Evolutionary conservation across 2,113 vertebrate species (phyloP), one percentile per base, ranked within the genome.

Genomic region (Hippocampus guttulatus): DNA sequence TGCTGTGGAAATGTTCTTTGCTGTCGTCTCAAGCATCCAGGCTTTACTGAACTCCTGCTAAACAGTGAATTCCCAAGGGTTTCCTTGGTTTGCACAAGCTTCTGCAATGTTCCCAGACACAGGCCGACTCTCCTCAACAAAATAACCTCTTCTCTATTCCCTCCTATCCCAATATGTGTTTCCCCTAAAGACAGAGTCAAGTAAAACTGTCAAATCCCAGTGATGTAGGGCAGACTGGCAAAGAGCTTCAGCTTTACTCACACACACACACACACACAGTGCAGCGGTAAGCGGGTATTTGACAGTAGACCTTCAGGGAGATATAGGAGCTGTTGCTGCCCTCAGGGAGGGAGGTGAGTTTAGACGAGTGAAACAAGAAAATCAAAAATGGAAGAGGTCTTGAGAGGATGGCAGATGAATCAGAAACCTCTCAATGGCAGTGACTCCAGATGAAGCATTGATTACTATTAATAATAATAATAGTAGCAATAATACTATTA

Each of bases 261-360:
- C 43, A 67, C 47, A 58, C 33, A 57, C 64, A 70, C 27, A 62
- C 73, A 74, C 55, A 33, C 58, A 77, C 69, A 88, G 81, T 90
- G 87, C 87, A 68, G 82, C 84, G 82, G 87, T 87, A 84, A 87
- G 87, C 85, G 78, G 70, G 76, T 88, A 79, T 86, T 85, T 90
- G 88, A 90, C 87, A 87, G 87, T 57, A 69, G 84, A 88, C 86
- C 86, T 86, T 88, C 81, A 73, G 86, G 84, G 86, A 89, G 84
- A 88, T 73, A 75, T 73, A 88, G 77, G 82, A 81, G 84, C 71
- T 75, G 72, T 78, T 64, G 16, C 70, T 81, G 71, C 33, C 88
- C 85, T 73, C n/a, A 49, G 55, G n/a, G 58, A 47, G 72, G 2
- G 52, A 18, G 45, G 21, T 21, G 45, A 47, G 40, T 20, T 52